Evolutionary conservation across 1,140 invertebrate genomes (phyloP).

Genomic region (Periplaneta americana): DNA sequence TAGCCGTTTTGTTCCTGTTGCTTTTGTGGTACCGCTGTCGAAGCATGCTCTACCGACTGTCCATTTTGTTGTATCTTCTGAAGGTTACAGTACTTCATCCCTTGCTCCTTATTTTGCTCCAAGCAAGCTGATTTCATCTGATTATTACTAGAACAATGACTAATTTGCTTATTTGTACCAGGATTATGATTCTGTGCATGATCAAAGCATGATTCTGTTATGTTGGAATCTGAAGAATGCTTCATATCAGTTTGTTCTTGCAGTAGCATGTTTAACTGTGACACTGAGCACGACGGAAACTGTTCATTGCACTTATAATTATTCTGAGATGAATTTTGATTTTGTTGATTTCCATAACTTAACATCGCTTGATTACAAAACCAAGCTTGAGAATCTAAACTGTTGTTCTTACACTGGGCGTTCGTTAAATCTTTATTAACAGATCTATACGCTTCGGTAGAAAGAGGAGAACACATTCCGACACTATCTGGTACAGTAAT

Average conservation of each 20-base stretch:
- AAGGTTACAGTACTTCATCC: not conserved
- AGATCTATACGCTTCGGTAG: not conserved
- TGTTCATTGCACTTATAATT: constrained; percentile 17
- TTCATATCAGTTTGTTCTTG: constrained; percentile 2
- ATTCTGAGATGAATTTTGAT: constrained; percentile 1
- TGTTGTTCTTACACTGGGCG: not conserved
- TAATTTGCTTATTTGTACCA: not conserved
- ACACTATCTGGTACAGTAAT: constrained; percentile 2
- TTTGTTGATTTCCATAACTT: constrained; percentile 8
- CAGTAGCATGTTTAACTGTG: constrained; percentile 6
- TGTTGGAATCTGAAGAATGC: not conserved
- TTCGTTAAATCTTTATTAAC: not conserved
- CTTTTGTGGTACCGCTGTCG: too few relatives aligned
- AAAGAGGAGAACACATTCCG: constrained; percentile 1
- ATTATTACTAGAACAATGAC: not conserved
- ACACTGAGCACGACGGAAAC: constrained; percentile 10
- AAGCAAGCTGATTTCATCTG: not conserved
- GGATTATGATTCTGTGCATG: not conserved
- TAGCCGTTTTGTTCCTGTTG: not conserved
- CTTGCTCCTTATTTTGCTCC: not conserved
- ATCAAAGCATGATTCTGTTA: not conserved
- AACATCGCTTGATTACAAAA: constrained; percentile 13
- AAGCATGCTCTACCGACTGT: not conserved
- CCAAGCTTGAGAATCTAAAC: constrained; percentile 9
- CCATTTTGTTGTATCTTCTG: not conserved